These are phyloP conservation scores for Episyrphus balteatus DNA, from an alignment of 1,140 invertebrate species.

Conservation along the genomic window DNA sequence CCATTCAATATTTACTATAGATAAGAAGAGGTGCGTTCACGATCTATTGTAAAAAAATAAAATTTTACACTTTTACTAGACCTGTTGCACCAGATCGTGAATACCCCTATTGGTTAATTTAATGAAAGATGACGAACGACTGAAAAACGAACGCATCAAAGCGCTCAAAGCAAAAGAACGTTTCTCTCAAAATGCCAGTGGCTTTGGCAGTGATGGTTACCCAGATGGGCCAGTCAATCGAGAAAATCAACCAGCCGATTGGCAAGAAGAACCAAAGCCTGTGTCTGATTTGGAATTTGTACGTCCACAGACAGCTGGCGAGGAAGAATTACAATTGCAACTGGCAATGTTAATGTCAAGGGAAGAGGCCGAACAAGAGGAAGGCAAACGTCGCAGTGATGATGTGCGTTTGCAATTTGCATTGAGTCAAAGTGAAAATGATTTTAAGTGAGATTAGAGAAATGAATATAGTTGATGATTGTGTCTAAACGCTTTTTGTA, in stretches of 20 bases:
- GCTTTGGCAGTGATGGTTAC: constrained; percentile 70
- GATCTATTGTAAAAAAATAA: too few relatives aligned
- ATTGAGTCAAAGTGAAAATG: constrained; percentile 83
- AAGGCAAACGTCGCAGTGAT: constrained; percentile 82
- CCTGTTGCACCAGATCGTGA: too few relatives aligned
- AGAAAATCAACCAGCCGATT: constrained; percentile 31
- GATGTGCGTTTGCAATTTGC: constrained; percentile 90
- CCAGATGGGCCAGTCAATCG: constrained; percentile 44
- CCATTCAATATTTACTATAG: too few relatives aligned
- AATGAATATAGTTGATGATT: background rate
- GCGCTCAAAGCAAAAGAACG: constrained; percentile 97
- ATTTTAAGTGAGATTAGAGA: constrained; percentile 56
- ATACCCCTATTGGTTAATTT: constrained; percentile 89
- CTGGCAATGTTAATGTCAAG: constrained; percentile 96
- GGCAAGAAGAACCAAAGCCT: constrained; percentile 25
- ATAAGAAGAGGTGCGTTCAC: too few relatives aligned
- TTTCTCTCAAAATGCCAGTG: constrained; percentile 72
- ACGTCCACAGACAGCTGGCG: constrained; percentile 87
- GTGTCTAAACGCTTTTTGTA: background rate
- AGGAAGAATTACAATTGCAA: constrained; percentile 96
- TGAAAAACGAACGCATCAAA: constrained; percentile 90
- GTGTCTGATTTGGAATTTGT: constrained; percentile 80
- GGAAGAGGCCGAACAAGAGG: constrained; percentile 96
- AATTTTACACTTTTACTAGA: too few relatives aligned
- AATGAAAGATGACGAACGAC: constrained; percentile 90